Evolutionary conservation across 2,113 vertebrate species (phyloP).

Genomic region (Varanus komodoensis): DNA sequence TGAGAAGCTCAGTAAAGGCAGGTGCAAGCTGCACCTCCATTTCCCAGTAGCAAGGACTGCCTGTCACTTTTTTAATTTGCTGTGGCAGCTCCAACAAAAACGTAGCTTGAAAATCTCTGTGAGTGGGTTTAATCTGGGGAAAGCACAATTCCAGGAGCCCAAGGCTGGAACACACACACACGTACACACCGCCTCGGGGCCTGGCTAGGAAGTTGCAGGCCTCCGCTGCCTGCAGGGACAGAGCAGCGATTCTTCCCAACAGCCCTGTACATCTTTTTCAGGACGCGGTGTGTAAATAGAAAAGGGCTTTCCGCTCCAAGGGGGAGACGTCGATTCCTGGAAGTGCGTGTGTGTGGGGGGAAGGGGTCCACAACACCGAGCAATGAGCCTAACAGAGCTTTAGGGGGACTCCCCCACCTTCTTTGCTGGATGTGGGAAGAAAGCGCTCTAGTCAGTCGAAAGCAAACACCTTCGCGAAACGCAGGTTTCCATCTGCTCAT

Average conservation of each 20-base stretch:
- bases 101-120: background rate
- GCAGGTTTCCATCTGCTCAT: background rate
- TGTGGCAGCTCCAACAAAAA: background rate
- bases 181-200: background rate
- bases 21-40: background rate
- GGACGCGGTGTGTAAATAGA: background rate
- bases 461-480: background rate
- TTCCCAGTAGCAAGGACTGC: background rate
- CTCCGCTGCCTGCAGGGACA: background rate
- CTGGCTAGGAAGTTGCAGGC: background rate
- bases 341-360: background rate
- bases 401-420: too few relatives aligned
- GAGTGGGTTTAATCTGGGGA: background rate
- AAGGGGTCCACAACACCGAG: background rate
- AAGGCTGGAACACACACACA: background rate
- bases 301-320: background rate
- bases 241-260: background rate
- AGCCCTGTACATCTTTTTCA: background rate
- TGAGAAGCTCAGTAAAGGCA: background rate
- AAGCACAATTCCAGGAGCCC: background rate
- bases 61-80: too few relatives aligned
- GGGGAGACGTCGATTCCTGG: slow-evolving; percentile 5
- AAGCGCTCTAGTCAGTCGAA: background rate
- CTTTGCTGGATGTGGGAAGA: background rate
- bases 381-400: background rate